These are phyloP conservation scores for Lasioglossum albipes DNA, from an alignment of 1,140 invertebrate species.

Conservation along the genomic window DNA sequence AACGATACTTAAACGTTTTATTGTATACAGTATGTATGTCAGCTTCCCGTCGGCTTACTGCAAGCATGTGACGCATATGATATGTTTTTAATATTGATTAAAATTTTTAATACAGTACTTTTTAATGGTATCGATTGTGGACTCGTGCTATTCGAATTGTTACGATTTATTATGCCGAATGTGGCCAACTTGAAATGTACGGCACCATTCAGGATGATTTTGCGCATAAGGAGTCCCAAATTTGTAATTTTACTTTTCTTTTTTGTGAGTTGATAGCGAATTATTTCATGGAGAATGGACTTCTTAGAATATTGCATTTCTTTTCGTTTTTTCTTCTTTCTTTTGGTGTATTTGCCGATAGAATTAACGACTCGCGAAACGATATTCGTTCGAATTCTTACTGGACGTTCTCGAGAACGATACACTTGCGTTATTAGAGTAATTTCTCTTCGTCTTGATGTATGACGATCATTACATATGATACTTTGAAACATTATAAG, in stretches of 20 bases:
- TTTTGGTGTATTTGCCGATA: slow-evolving; percentile 20
- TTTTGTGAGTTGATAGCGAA: slow-evolving; percentile 3
- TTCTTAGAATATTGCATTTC: slow-evolving; percentile 28
- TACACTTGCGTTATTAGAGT: slow-evolving; percentile 40
- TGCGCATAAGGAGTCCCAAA: slow-evolving; percentile 10
- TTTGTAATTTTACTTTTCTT: not conserved
- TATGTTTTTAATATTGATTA: slow-evolving; percentile 10
- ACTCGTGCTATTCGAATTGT: not conserved
- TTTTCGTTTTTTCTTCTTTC: not conserved
- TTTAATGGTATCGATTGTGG: slow-evolving; percentile 15
- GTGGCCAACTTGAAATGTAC: not conserved
- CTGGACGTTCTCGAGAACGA: not conserved
- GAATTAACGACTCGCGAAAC: slow-evolving; percentile 8
- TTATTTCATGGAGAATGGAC: slow-evolving; percentile 1
- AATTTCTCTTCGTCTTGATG: slow-evolving; percentile 54
- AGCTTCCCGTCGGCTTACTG: slow-evolving; percentile 13
- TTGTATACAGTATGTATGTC: slow-evolving; percentile 43
- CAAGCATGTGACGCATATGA: slow-evolving; percentile 13
- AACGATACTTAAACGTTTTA: slow-evolving; percentile 42
- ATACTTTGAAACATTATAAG: slow-evolving; percentile 44
- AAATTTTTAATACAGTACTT: slow-evolving; percentile 18
- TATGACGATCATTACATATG: slow-evolving; percentile 50
- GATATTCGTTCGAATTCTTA: slow-evolving; percentile 34
- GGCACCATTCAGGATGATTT: not conserved
- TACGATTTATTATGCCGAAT: slow-evolving; percentile 6